Evolutionary conservation across 2,113 vertebrate species (phyloP), one percentile per base, ranked within the genome.

Genomic region (Cromileptes altivelis): DNA sequence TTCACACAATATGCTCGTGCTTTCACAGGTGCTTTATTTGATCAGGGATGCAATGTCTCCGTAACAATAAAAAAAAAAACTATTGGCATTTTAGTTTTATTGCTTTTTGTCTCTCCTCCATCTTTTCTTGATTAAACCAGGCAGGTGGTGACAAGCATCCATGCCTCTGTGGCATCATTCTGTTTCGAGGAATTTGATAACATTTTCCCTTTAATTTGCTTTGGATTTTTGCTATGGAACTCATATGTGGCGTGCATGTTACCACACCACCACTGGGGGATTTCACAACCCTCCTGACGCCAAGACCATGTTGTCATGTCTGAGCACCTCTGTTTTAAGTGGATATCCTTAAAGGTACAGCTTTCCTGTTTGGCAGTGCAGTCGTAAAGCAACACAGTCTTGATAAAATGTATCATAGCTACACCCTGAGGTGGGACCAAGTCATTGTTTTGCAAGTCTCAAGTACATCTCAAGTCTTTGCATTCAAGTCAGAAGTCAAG

Each of bases 61-160:
- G 79, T 63, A 69, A 89, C 82, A 84, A 88, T 80, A 81, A 82
- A 74, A 64, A 50, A n/a, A 47, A 81, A 78, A 72, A 55, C 17
- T 70, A 88, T 84, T 85, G 85, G 60, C 67, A 80, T 90, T 86
- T 85, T 74, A 65, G 71, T 83, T 84, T 89, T 93, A 93, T 93
- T 91, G 86, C 70, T 91, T 90, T 92, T 88, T 83, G 70, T 84
- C 82, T 86, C 25, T 2, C 52, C 79, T 76, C 40, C 53, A 79
- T 90, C 50, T 81, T 84, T 73, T 83, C 71, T 78, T 91, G 82
- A 92, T 93, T 91, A 90, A 91, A 90, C 70, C 61, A 77, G 72
- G 19, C 76, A 69, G 85, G 21, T 14, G n/a, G 45, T 78, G 81
- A 85, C 75, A 64, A 78, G 82, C 53, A 4, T 45, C 17, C n/a